phyloP scores from a whole-genome alignment of 2,888 invertebrate genomes.

The Anarsia innoxiella region DNA sequence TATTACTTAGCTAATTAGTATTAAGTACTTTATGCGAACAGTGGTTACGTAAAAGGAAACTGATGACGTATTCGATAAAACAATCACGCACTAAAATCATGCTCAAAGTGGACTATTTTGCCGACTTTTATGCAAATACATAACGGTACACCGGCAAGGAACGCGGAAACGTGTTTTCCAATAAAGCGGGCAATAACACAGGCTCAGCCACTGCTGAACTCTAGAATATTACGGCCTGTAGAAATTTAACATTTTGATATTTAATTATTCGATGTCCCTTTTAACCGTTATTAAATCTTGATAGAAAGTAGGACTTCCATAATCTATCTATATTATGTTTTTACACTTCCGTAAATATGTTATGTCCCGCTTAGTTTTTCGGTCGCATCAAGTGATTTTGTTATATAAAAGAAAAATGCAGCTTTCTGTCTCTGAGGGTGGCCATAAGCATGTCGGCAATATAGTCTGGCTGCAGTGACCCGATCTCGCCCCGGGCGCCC shows the following conservation, averaged over 20 bases:
- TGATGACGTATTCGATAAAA: conserved; percentile 1
- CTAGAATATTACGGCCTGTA: not conserved
- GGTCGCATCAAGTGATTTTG: too few species aligned
- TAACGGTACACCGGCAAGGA: conserved; percentile 52
- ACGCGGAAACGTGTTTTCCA: conserved; percentile 63
- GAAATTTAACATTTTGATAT: too few species aligned
- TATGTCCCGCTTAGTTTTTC: too few species aligned
- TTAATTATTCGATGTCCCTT: too few species aligned
- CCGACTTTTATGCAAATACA: conserved; percentile 38
- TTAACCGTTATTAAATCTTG: too few species aligned
- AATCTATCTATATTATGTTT: too few species aligned
- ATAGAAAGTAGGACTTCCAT: too few species aligned
- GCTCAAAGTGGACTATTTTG: conserved; percentile 5
- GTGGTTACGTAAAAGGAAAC: too few species aligned
- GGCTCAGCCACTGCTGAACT: conserved; percentile 10
- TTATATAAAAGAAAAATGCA: conserved; percentile 29
- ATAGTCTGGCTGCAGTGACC: conserved; percentile 45
- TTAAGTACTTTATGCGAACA: too few species aligned
- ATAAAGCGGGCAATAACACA: conserved; percentile 53
- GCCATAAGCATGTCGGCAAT: conserved; percentile 51
- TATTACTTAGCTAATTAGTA: too few species aligned
- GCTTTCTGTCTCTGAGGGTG: conserved; percentile 32
- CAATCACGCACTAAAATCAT: not conserved
- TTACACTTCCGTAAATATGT: too few species aligned
- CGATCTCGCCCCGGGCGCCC: conserved; percentile 30